These are phyloP conservation scores for Thamnaconus septentrionalis DNA, from an alignment of 2,113 vertebrate species.

Conservation along the genomic window DNA sequence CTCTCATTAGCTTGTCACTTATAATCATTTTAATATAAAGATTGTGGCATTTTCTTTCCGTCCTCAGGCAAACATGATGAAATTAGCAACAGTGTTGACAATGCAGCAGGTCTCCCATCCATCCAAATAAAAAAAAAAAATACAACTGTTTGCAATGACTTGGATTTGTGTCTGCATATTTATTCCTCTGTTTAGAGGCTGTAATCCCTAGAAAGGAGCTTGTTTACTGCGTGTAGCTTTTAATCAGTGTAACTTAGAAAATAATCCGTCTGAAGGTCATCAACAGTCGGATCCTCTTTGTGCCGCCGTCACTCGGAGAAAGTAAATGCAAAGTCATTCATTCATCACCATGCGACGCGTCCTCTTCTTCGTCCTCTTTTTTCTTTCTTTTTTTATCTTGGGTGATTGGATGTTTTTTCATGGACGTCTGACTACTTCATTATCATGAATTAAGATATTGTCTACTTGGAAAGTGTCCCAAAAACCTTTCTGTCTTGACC, in stretches of 20 bases:
- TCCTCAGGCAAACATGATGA: not conserved
- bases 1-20: slow-evolving; percentile 8
- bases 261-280: slow-evolving; percentile 44
- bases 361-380: too few species aligned
- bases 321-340: slow-evolving; percentile 12
- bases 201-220: slow-evolving; percentile 24
- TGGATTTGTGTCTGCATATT: not conserved
- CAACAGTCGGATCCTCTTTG: not conserved
- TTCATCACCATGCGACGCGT: not conserved
- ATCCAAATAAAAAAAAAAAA: not conserved
- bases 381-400: too few species aligned
- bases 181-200: slow-evolving; percentile 11
- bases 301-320: not conserved
- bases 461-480: too few species aligned
- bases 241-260: slow-evolving; percentile 33
- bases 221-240: slow-evolving; percentile 27
- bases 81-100: not conserved
- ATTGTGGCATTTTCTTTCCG: not conserved
- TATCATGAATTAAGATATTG: too few species aligned
- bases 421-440: too few species aligned
- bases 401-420: too few species aligned
- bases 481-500: too few species aligned
- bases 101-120: not conserved
- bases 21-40: not conserved
- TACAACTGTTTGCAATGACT: not conserved